These are phyloP conservation scores for Goniozus legneri DNA, from an alignment of 1,140 invertebrate genomes.

Conservation along the genomic window DNA sequence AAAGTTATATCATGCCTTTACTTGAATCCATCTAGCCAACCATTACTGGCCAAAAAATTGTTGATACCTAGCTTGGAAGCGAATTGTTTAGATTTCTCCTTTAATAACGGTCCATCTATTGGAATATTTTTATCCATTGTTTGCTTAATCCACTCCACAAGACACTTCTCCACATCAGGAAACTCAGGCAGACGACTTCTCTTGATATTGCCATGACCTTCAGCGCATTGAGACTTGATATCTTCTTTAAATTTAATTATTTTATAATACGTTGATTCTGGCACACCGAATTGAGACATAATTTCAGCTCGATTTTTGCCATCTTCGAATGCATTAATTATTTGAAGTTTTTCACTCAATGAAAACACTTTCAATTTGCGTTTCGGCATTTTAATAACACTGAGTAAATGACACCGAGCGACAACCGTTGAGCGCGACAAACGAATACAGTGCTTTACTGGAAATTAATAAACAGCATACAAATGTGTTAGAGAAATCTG, in stretches of 20 bases:
- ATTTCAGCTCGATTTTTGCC: conserved; percentile 17
- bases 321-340: conserved; percentile 14
- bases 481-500: no score
- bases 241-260: conserved; percentile 11
- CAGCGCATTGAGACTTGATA: conserved; percentile 14
- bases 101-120: conserved; percentile 19
- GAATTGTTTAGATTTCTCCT: conserved; percentile 21
- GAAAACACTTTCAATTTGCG: conserved; percentile 11
- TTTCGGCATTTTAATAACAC: no score
- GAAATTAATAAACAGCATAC: no score
- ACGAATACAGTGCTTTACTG: no score
- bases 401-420: no score
- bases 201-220: conserved; percentile 15
- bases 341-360: no score
- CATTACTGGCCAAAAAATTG: conserved; percentile 27
- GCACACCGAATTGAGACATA: conserved; percentile 12
- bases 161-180: conserved; percentile 17
- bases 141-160: conserved; percentile 22
- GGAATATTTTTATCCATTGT: conserved; percentile 21
- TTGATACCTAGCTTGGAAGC: conserved; percentile 18
- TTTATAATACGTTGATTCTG: conserved; percentile 11
- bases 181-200: conserved; percentile 16
- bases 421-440: no score
- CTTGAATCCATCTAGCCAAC: conserved; percentile 34
- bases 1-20: conserved; percentile 15